Evolutionary conservation across 2,888 invertebrate genomes (phyloP).

Genomic region (Dyspetes luteomarginatus): DNA sequence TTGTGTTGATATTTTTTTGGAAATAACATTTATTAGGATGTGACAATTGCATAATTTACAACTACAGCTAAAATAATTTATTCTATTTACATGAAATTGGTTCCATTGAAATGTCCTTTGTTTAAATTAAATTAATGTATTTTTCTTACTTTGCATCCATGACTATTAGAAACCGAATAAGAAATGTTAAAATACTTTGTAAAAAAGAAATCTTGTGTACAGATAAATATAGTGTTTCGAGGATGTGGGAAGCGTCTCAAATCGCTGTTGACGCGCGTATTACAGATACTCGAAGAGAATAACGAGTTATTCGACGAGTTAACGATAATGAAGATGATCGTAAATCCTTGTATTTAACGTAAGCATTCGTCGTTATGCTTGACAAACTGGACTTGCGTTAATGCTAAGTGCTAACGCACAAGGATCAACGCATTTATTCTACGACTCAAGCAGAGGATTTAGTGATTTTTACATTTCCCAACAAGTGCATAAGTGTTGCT

Average conservation of each 20-base stretch:
- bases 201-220: neutral
- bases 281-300: conserved; percentile 45
- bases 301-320: conserved; percentile 60
- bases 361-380: conserved; percentile 59
- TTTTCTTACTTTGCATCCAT: too few relatives aligned
- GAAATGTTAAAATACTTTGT: neutral
- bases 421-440: conserved; percentile 60
- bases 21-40: too few relatives aligned
- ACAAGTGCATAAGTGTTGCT: conserved; percentile 44
- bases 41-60: neutral
- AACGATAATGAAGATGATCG: conserved; percentile 73
- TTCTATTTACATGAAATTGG: too few relatives aligned
- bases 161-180: too few relatives aligned
- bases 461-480: conserved; percentile 53
- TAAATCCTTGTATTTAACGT: conserved; percentile 77
- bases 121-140: too few relatives aligned
- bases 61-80: too few relatives aligned
- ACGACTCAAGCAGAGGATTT: conserved; percentile 60
- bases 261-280: conserved; percentile 25
- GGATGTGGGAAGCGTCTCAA: conserved; percentile 49
- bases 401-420: conserved; percentile 27
- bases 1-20: too few relatives aligned
- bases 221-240: neutral
- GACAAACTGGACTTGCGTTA: conserved; percentile 67
- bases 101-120: too few relatives aligned